Conservation (phyloP, 2,113 vertebrate genomes). For the Rhinolophus sinicus region DNA sequence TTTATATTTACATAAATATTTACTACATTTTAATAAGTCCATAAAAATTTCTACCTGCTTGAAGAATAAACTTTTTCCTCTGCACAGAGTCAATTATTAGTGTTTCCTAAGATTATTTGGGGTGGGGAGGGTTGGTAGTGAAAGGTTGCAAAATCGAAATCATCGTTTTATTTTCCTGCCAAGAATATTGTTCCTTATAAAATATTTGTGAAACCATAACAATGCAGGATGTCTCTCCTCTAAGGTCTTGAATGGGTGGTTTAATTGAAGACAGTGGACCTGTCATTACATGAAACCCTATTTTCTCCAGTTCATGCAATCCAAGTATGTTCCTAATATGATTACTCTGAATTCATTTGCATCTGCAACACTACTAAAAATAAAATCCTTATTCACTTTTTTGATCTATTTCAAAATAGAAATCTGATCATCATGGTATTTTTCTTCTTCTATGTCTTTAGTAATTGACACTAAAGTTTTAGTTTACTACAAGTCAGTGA, state of each 20-base stretch:
- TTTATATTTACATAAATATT: neutral
- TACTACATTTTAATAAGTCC: neutral
- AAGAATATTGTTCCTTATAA: conserved; percentile 17
- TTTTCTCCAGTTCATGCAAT: conserved; percentile 42
- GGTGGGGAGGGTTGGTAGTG: neutral
- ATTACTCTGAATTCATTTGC: conserved; percentile 9
- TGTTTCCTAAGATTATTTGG: conserved; percentile 36
- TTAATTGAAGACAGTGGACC: neutral
- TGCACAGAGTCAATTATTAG: conserved; percentile 10
- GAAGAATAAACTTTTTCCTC: conserved; percentile 45
- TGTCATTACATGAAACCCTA: neutral
- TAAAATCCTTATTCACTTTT: neutral
- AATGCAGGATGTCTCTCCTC: neutral
- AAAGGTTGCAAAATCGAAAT: conserved; percentile 43
- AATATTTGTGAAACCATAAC: conserved; percentile 10
- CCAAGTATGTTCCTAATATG: conserved; percentile 22
- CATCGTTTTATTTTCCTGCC: neutral
- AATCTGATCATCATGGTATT: neutral
- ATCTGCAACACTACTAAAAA: conserved; percentile 3
- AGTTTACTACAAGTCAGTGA: neutral
- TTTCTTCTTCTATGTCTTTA: neutral
- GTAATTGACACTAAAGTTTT: neutral
- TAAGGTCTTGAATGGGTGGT: neutral
- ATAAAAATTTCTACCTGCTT: neutral
- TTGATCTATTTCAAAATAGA: neutral